Conservation (phyloP, 2,888 invertebrate species). For the Phengaris alcon region DNA sequence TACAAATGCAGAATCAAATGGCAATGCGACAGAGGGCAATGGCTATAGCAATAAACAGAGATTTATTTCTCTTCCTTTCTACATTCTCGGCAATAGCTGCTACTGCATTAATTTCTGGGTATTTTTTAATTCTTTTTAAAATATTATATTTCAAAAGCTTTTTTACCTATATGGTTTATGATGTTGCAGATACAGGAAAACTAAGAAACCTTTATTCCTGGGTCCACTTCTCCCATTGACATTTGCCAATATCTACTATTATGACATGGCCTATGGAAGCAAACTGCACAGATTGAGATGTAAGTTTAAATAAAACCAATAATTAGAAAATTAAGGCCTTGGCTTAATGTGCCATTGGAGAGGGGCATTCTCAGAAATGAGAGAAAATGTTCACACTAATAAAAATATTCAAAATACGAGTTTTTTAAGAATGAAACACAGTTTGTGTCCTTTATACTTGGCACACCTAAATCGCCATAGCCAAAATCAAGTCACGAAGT, state of each 20-base stretch:
- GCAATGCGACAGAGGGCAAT: conserved; percentile 1
- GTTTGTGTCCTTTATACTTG: no score
- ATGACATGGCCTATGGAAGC: conserved; percentile 3
- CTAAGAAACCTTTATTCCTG: neutral
- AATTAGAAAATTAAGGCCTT: neutral
- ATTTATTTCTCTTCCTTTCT: neutral
- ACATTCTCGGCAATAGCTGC: conserved; percentile 2
- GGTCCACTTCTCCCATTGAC: neutral
- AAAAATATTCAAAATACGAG: no score
- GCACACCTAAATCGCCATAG: no score
- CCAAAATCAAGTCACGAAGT: no score
- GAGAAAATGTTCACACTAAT: no score
- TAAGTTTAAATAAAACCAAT: neutral
- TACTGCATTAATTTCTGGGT: neutral
- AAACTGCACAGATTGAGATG: conserved; percentile 8
- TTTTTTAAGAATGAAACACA: no score
- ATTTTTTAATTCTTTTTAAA: neutral
- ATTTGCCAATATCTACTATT: neutral
- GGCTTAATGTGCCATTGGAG: neutral
- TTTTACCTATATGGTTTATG: neutral
- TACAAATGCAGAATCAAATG: conserved; percentile 12
- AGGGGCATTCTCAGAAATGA: no score
- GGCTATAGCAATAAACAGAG: neutral
- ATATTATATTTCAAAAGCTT: neutral
- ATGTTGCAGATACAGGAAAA: neutral